These are phyloP conservation scores for Microhierax caerulescens DNA, from an alignment of 2,797 vertebrate species.

Conservation along the genomic window DNA sequence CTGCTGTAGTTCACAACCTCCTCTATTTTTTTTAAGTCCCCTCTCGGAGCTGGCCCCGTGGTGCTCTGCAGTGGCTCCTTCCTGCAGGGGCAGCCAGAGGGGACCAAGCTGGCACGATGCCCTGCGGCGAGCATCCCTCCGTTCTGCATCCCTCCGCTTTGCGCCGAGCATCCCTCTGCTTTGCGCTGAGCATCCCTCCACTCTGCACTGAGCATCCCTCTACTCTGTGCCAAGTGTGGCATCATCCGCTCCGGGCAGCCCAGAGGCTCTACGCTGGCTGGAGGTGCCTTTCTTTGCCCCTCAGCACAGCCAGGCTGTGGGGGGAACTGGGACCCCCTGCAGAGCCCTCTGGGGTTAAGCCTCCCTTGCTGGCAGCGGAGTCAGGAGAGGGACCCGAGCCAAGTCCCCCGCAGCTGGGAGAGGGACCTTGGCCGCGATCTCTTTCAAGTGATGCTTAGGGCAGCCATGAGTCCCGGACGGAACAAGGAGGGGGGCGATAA, in stretches of 20 bases:
- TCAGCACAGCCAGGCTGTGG: fast-evolving
- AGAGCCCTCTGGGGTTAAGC: background rate
- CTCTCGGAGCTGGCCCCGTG: background rate
- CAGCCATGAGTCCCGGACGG: background rate
- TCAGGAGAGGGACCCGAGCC: background rate
- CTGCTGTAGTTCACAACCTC: background rate
- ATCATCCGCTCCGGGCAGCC: fast-evolving
- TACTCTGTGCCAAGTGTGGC: fast-evolving
- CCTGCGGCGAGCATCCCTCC: fast-evolving
- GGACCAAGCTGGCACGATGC: fast-evolving
- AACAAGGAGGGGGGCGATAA: background rate
- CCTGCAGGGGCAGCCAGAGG: background rate
- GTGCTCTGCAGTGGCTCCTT: background rate
- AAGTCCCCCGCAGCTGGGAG: fast-evolving
- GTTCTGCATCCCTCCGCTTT: too few species aligned
- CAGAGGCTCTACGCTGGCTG: background rate
- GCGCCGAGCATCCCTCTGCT: too few species aligned
- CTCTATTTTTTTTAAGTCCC: background rate
- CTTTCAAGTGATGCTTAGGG: background rate
- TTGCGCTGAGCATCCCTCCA: too few species aligned
- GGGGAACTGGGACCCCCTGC: background rate
- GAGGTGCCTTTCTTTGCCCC: background rate
- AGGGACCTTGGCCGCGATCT: background rate
- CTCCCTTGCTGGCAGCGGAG: fast-evolving
- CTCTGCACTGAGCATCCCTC: too few species aligned